Conservation (phyloP, 2,797 vertebrate species). For the Tapirus indicus region DNA sequence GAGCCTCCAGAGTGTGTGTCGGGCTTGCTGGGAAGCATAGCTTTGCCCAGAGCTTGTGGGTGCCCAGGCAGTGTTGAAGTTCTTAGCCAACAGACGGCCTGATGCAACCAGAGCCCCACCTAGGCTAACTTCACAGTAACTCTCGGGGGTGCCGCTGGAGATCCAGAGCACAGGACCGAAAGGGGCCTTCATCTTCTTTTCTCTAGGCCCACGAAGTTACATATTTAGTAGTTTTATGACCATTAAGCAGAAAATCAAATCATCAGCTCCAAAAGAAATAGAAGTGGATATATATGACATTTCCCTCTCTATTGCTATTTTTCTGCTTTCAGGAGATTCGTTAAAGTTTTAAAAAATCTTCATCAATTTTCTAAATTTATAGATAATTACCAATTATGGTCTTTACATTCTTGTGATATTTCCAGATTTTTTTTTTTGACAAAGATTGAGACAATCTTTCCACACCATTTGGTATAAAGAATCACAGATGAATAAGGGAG, state of each 20-base stretch:
- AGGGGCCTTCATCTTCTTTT: not conserved
- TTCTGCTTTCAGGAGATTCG: not conserved
- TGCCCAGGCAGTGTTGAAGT: not conserved
- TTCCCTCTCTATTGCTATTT: not conserved
- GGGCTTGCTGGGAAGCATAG: not conserved
- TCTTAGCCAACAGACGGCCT: not conserved
- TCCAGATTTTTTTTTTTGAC: slow-evolving; percentile 24
- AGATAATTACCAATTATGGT: not conserved
- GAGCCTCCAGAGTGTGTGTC: not conserved
- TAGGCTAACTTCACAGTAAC: not conserved
- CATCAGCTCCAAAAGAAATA: not conserved
- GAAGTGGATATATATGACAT: not conserved
- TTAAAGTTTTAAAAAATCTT: not conserved
- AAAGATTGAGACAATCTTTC: not conserved
- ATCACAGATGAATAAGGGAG: not conserved
- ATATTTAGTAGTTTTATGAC: not conserved
- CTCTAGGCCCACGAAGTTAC: not conserved
- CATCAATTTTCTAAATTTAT: not conserved
- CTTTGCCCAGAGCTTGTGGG: not conserved
- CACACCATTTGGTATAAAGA: not conserved
- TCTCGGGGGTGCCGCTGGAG: not conserved
- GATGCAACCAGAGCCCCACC: not conserved
- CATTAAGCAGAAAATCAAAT: slow-evolving; percentile 41
- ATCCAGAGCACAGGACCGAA: not conserved
- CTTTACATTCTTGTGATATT: not conserved